Base-by-base conservation (phyloP, 2,113 vertebrate species). In the Ornithorhynchus anatinus region DNA sequence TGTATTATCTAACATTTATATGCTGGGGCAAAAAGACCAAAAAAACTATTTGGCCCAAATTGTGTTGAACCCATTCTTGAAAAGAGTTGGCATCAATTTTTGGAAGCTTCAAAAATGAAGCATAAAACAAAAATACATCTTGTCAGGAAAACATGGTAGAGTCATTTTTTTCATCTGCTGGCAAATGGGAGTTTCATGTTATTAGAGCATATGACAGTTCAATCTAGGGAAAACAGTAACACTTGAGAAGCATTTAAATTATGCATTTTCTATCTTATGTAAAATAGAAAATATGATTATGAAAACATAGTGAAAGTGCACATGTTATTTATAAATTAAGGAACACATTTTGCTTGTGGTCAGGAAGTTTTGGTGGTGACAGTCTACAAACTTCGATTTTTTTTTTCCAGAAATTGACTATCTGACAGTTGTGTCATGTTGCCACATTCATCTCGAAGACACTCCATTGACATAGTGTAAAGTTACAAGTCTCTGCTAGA, bases 241-340 rank as follows among this genome's bases (percentile, higher is more conserved):
- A 60, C 69, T 62, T 50, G 52, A 35, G 61, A 52, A 79, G 31
- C 57, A 57, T 68, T 67, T 72, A 29, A 61, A 37, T 27, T 59
- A 6, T 57, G 39, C 61, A 44, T 57, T 87, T 68, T 71, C 74
- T 81, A 31, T 69, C 82, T 84, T 58, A 54, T 42, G 75, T 72
- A 60, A 74, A 79, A 69, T 48, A 53, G 62, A 53, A 69, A 63
- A 62, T 37, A 47, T 17, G 16, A 59, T 72, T 69, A 63, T 63
- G n/a, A n/a, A 58, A 7, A 64, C 37, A 52, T 38, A 72, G 56
- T 43, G 51, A 72, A 52, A 10, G n/a, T 37, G 53, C 37, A 72
- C 39, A 61, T 69, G 63, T 57, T 69, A 79, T 72, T 86, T 80
- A 73, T 73, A 39, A 84, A 59, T 83, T 66, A 66, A 85, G 69